Conservation (phyloP, 2,797 vertebrate species). For the Chrysolophus pictus region DNA sequence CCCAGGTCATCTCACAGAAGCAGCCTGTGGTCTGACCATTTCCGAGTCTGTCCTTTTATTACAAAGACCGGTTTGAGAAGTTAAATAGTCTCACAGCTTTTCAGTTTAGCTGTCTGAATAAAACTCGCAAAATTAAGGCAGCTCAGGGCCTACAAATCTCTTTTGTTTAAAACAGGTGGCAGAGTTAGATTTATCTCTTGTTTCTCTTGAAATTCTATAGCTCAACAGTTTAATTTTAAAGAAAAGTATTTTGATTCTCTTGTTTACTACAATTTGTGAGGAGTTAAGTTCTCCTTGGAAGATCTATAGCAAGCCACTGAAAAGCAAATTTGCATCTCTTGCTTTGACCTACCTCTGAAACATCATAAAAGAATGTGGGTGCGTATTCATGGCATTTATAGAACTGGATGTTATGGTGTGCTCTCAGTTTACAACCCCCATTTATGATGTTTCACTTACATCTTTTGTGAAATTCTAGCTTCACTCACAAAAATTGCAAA, state of each 20-base stretch:
- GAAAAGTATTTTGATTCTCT: background rate
- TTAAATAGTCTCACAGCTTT: background rate
- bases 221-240: background rate
- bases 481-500: background rate
- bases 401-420: background rate
- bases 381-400: background rate
- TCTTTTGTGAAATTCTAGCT: constrained; percentile 16
- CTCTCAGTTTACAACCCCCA: background rate
- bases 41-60: background rate
- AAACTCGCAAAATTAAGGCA: background rate
- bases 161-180: background rate
- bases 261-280: background rate
- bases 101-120: background rate
- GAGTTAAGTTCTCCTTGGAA: background rate
- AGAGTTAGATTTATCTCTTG: background rate
- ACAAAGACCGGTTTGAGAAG: background rate
- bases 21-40: background rate
- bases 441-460: background rate
- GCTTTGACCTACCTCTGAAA: background rate
- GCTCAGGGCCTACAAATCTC: background rate
- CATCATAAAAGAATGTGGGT: background rate
- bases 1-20: background rate
- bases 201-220: background rate
- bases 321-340: background rate
- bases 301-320: background rate